phyloP scores from a whole-genome alignment of 2,888 invertebrate genomes.

The Pandemis corylana region DNA sequence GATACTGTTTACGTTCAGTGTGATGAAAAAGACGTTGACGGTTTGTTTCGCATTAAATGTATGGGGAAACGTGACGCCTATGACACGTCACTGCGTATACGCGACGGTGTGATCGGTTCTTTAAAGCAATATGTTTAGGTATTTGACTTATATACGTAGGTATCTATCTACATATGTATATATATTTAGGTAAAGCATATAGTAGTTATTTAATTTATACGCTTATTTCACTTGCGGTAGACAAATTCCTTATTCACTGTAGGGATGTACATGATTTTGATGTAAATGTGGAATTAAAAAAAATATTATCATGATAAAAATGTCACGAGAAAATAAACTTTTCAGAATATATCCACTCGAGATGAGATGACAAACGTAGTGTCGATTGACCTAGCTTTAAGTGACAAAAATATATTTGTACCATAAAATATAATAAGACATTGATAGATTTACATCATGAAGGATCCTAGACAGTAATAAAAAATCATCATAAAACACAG shows the following conservation, averaged over 20 bases:
- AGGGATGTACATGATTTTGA: not conserved
- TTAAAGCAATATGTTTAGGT: no score
- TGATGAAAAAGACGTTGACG: no score
- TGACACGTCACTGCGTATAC: no score
- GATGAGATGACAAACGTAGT: slow-evolving; percentile 17
- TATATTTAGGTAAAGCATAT: no score
- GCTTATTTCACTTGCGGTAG: not conserved
- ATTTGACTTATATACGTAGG: not conserved
- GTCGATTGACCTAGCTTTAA: slow-evolving; percentile 16
- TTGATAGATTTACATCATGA: slow-evolving; percentile 30
- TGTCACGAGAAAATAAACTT: not conserved
- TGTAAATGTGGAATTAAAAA: not conserved
- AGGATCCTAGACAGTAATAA: slow-evolving; percentile 26
- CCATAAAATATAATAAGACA: slow-evolving; percentile 34
- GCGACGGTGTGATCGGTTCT: no score
- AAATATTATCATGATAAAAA: not conserved
- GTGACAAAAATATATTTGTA: slow-evolving; percentile 22
- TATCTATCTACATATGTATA: not conserved
- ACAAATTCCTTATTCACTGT: not conserved
- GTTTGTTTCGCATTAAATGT: no score
- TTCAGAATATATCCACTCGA: slow-evolving; percentile 8
- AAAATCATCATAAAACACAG: slow-evolving; percentile 29
- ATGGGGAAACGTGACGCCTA: no score
- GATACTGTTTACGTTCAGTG: no score
- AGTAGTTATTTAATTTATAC: not conserved